Base-by-base conservation (phyloP, 2,113 vertebrate genomes). In the Bufo bufo region DNA sequence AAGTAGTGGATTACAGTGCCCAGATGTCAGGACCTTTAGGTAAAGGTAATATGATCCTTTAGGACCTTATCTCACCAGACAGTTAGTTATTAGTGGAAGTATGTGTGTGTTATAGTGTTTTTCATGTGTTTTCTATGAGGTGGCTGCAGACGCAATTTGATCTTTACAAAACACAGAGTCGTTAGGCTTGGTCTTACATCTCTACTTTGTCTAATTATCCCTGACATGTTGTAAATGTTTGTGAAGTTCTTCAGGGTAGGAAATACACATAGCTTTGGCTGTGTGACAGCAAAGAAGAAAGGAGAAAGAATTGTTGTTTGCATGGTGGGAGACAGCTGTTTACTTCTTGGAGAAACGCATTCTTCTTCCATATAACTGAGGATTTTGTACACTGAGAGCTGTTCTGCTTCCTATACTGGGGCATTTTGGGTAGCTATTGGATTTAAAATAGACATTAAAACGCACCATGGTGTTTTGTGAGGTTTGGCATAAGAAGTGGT, bases 141-240 rank as follows among this genome's bases (percentile, higher is more conserved):
- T 65, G 89, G 87, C 49, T 90, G 87, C 74, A 77, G 88, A 89
- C 90, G 74, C 72, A 89, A 90, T 94, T 94, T 94, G 93, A 94
- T 93, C 92, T 92, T 83, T 89, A 92, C 90, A 89, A 92, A 91
- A 66, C 85, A 71, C 47, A 0, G 85, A 83, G 90, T 79, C 72
- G 91, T 93, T 92, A 84, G 91, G 85, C 85, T 78, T 16, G 43
- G 87, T 90, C 82, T 87, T 90, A 74, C 7, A 88, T 89, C 93
- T 91, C 89, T 85, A 88, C 86, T 93, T 92, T 92, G 91, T 93
- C 93, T 94, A 94, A 95, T 96, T 94, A 94, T 93, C 93, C 93
- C 87, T 93, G 93, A 95, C 91, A 47, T 90, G 91, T 91, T 91
- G 92, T 91, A 93, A 95, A 95, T 93, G 90, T 93, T 93, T 92